phyloP scores from a whole-genome alignment of 1,140 invertebrate species.

The Lethrus apterus region DNA sequence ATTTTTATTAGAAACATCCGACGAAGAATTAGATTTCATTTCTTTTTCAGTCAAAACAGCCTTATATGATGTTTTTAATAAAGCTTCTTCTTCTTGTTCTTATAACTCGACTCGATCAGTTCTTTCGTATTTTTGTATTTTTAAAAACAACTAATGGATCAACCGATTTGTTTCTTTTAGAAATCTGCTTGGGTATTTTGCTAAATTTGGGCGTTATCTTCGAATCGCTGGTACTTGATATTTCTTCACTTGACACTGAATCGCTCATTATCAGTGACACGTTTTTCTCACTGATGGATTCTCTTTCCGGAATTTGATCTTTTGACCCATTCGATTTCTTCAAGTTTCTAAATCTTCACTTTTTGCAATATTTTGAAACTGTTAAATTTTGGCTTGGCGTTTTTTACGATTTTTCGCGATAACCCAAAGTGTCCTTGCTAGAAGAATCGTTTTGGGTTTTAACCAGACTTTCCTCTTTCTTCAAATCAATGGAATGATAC shows the following conservation, averaged over 20 bases:
- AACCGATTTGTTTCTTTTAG: background rate
- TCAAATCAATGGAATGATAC: background rate
- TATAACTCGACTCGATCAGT: constrained; percentile 3
- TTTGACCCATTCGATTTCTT: too few species aligned
- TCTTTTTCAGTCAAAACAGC: too few species aligned
- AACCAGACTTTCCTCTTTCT: background rate
- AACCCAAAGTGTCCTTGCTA: constrained; percentile 3
- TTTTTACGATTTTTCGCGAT: constrained; percentile 4
- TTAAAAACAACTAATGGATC: constrained; percentile 4
- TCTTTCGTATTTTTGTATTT: constrained; percentile 1
- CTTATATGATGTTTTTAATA: too few species aligned
- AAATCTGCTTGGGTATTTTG: constrained; percentile 5
- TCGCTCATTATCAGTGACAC: constrained; percentile 21
- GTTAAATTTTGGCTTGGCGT: constrained; percentile 6
- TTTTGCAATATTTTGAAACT: background rate
- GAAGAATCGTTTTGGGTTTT: background rate
- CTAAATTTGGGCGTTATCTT: too few species aligned
- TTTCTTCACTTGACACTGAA: too few species aligned
- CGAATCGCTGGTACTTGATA: too few species aligned
- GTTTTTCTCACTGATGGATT: constrained; percentile 18
- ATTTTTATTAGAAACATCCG: too few species aligned
- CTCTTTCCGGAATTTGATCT: constrained; percentile 13
- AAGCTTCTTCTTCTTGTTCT: too few species aligned
- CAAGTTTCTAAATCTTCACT: too few species aligned
- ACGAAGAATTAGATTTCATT: too few species aligned